phyloP scores from a whole-genome alignment of 1,140 invertebrate genomes.

The Bombus affinis region DNA sequence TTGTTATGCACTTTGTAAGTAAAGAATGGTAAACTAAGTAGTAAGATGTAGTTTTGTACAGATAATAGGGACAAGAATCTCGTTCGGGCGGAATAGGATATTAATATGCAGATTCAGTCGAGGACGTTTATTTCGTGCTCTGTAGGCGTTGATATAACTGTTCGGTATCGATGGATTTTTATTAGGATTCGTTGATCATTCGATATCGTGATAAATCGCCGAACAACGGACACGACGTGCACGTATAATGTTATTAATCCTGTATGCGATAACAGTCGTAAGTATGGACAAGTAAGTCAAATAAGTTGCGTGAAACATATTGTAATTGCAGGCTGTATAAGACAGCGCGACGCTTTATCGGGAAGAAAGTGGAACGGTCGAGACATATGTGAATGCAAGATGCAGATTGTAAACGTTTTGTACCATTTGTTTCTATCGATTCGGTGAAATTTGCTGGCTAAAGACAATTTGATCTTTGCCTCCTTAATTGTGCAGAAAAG shows the following conservation, averaged over 20 bases:
- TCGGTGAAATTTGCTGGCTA: neutral
- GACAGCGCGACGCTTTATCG: conserved; percentile 8
- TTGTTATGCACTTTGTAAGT: too few relatives aligned
- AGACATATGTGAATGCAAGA: neutral
- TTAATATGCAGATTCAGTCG: conserved; percentile 2
- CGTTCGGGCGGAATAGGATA: too few relatives aligned
- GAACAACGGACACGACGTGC: neutral
- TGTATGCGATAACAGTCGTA: conserved; percentile 31
- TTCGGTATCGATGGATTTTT: conserved; percentile 1
- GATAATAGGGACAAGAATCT: too few relatives aligned
- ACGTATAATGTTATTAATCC: too few relatives aligned
- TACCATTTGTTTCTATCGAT: conserved; percentile 2
- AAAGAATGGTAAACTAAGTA: too few relatives aligned
- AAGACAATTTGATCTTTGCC: neutral
- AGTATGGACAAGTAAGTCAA: conserved; percentile 6
- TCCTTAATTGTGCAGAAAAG: neutral
- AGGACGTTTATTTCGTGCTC: neutral
- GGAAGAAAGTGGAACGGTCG: conserved; percentile 23
- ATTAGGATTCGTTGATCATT: neutral
- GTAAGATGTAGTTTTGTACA: too few relatives aligned
- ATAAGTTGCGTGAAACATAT: conserved; percentile 30
- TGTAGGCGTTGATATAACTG: neutral
- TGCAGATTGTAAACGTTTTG: neutral
- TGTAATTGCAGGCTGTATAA: conserved; percentile 21
- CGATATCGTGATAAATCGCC: conserved; percentile 16